Evolutionary conservation across 2,797 vertebrate genomes (phyloP).

Genomic region (Heliangelus exortis): DNA sequence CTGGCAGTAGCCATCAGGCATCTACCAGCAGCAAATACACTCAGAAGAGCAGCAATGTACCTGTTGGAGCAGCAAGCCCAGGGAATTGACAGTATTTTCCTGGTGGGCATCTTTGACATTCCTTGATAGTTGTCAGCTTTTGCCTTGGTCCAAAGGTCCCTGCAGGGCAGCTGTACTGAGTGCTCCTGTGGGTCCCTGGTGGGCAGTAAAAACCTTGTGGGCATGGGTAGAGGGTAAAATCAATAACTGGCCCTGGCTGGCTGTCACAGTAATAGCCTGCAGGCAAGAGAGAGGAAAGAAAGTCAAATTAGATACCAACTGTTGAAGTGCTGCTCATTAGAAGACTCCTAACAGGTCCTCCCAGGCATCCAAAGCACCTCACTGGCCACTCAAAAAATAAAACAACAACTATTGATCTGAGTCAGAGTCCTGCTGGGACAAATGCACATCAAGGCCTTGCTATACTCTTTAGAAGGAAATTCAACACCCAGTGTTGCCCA

Average conservation of each 20-base stretch:
- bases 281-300: background rate
- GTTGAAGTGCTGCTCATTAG: background rate
- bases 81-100: slow-evolving; percentile 86
- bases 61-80: slow-evolving; percentile 86
- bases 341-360: background rate
- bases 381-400: background rate
- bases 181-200: slow-evolving; percentile 79
- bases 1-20: background rate
- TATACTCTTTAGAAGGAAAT: background rate
- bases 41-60: slow-evolving; percentile 63
- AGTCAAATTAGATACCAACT: background rate
- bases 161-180: slow-evolving; percentile 85
- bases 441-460: background rate
- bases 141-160: slow-evolving; percentile 85
- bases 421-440: background rate
- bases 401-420: background rate
- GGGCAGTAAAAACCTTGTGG: slow-evolving; percentile 90
- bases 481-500: background rate
- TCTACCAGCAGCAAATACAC: accelerated
- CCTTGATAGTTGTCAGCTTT: slow-evolving; percentile 58
- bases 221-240: slow-evolving; percentile 83
- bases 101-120: slow-evolving; percentile 83
- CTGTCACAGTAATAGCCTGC: slow-evolving; percentile 88
- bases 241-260: slow-evolving; percentile 71
- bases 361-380: background rate